phyloP scores from a whole-genome alignment of 2,888 invertebrate species.

The Coremacera marginata region DNA sequence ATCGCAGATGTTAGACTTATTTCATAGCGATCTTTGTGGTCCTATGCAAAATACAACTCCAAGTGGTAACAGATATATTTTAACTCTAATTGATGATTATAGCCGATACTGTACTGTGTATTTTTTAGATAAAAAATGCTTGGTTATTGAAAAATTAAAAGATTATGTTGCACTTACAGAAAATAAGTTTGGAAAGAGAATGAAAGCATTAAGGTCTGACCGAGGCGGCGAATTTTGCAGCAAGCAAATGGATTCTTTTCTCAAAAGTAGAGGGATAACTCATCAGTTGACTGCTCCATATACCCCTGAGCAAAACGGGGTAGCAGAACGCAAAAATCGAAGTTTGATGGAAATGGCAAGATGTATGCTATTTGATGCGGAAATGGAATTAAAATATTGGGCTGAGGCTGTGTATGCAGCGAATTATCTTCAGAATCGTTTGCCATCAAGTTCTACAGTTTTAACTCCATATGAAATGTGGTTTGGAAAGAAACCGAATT shows the following conservation, averaged over 20 bases:
- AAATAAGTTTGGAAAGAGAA: background rate
- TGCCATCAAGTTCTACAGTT: background rate
- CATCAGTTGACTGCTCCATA: background rate
- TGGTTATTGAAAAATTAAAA: constrained; percentile 25
- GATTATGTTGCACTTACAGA: constrained; percentile 26
- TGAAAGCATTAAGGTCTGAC: background rate
- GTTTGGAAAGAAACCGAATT: constrained; percentile 23
- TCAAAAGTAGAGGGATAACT: background rate
- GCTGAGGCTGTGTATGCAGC: constrained; percentile 18
- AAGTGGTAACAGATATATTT: constrained; percentile 21
- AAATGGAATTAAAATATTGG: constrained; percentile 23
- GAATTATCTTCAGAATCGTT: constrained; percentile 13
- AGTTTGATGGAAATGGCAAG: constrained; percentile 21
- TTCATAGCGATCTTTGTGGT: no score
- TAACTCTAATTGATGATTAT: constrained; percentile 39
- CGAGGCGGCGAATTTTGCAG: constrained; percentile 6
- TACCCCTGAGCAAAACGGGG: no score
- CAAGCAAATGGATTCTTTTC: background rate
- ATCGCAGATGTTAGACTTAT: background rate
- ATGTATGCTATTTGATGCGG: constrained; percentile 27
- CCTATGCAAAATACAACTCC: no score
- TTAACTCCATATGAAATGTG: constrained; percentile 14
- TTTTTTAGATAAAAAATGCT: no score
- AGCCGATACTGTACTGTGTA: background rate
- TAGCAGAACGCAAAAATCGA: background rate